Conservation (phyloP, 2,113 vertebrate genomes). For the Elgaria multicarinata region DNA sequence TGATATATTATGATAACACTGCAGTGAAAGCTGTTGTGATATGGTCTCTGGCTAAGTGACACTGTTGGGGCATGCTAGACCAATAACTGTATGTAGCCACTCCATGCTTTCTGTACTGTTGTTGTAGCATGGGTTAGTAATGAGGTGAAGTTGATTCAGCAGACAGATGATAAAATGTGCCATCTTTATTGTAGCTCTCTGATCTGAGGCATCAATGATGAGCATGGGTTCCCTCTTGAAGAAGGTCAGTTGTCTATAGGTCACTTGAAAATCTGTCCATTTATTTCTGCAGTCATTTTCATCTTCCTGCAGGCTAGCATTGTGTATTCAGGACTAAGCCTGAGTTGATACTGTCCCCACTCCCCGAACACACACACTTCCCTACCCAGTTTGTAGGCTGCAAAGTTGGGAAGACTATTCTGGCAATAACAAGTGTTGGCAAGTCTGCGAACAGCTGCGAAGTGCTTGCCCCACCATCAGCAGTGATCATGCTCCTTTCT, state of each 20-base stretch:
- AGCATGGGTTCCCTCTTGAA: background rate
- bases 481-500: background rate
- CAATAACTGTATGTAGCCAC: constrained; percentile 36
- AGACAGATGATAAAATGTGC: background rate
- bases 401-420: background rate
- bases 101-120: constrained; percentile 19
- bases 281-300: background rate
- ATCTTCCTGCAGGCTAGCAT: background rate
- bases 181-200: background rate
- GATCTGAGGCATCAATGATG: too few species aligned
- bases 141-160: background rate
- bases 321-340: background rate
- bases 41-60: constrained; percentile 49
- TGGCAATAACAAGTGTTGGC: background rate
- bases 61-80: constrained; percentile 24
- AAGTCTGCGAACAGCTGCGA: background rate
- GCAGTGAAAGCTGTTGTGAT: constrained; percentile 40
- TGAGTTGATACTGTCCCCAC: background rate
- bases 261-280: background rate
- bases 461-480: background rate
- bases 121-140: background rate
- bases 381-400: background rate
- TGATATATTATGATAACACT: constrained; percentile 42
- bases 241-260: background rate
- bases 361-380: background rate